These are phyloP conservation scores for Pseudobourletiella spinata DNA, from an alignment of 1,140 invertebrate species.

Conservation along the genomic window DNA sequence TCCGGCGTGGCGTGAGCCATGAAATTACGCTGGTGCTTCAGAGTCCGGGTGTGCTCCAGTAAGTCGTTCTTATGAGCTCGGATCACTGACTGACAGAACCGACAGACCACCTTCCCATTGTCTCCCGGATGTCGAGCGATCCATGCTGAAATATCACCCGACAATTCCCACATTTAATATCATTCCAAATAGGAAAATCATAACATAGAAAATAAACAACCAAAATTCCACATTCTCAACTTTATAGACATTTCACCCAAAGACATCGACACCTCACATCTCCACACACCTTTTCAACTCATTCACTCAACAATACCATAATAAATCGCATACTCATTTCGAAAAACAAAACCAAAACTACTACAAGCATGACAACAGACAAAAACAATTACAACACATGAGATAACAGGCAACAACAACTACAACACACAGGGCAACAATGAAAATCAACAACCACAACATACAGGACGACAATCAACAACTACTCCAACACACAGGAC, in stretches of 20 bases:
- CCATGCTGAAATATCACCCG: constrained; percentile 12
- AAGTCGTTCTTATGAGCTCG: constrained; percentile 28
- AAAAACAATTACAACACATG: no score
- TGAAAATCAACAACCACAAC: no score
- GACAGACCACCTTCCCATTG: constrained; percentile 23
- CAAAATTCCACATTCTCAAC: background rate
- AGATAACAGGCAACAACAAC: no score
- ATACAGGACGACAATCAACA: no score
- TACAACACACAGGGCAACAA: no score
- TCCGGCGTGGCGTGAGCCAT: constrained; percentile 17
- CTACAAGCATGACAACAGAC: no score
- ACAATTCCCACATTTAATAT: background rate
- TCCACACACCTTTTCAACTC: no score
- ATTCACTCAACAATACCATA: no score
- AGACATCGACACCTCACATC: no score
- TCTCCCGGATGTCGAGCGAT: constrained; percentile 22
- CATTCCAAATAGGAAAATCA: background rate
- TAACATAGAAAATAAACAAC: background rate
- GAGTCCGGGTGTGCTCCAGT: constrained; percentile 21
- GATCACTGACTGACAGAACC: constrained; percentile 25
- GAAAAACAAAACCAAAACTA: no score
- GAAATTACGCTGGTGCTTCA: constrained; percentile 24
- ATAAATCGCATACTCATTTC: no score
- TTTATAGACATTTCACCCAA: background rate
- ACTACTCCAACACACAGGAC: no score